These are phyloP conservation scores for Pogonognathellus flavescens DNA, from an alignment of 1,140 invertebrate genomes.

Conservation along the genomic window DNA sequence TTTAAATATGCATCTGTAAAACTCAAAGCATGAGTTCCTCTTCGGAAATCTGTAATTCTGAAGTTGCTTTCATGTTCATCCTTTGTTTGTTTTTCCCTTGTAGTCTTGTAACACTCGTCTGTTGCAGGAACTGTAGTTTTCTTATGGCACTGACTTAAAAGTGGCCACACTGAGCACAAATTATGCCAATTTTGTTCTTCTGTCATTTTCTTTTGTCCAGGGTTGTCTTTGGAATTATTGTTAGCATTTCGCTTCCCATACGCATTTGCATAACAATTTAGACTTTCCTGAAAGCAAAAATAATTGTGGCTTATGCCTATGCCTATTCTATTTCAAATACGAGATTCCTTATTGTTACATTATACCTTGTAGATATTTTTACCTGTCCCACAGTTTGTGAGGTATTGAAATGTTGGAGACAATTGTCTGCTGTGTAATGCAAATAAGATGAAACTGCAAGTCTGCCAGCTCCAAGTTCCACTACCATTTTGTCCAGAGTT, in stretches of 20 bases:
- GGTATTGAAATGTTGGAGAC: background rate
- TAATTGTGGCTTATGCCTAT: no score
- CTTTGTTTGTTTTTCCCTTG: background rate
- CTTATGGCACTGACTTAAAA: background rate
- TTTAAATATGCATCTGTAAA: constrained; percentile 16
- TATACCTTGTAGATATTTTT: background rate
- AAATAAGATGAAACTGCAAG: background rate
- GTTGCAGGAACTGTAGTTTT: constrained; percentile 5
- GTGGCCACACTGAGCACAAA: constrained; percentile 12
- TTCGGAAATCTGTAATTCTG: background rate
- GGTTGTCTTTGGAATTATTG: background rate
- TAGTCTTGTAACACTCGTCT: background rate
- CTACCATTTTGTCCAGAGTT: background rate
- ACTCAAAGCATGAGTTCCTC: background rate
- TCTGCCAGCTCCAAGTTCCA: constrained; percentile 7
- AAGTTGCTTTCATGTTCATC: background rate
- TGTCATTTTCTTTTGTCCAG: background rate
- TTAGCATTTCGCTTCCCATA: background rate
- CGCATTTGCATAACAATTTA: constrained; percentile 17
- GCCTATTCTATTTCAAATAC: no score
- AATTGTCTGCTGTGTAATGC: background rate
- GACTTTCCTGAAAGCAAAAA: no score
- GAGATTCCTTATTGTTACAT: no score
- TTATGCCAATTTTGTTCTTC: constrained; percentile 1
- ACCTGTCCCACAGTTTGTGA: constrained; percentile 7